phyloP scores from a whole-genome alignment of 2,888 invertebrate genomes.

The Patella ulyssiponensis region DNA sequence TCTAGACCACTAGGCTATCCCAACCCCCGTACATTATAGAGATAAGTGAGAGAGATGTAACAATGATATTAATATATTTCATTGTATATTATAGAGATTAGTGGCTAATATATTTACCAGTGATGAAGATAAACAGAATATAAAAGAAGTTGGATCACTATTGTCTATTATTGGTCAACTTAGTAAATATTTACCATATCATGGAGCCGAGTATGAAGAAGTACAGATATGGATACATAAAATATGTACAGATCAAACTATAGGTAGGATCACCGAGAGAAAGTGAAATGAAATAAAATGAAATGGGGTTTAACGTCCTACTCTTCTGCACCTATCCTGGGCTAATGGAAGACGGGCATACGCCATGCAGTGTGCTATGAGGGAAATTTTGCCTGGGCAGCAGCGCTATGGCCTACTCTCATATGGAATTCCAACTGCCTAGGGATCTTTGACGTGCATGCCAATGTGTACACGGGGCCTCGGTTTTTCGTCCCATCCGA shows the following conservation, averaged over 20 bases:
- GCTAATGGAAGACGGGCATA: too few species aligned
- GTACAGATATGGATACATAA: slow-evolving; percentile 61
- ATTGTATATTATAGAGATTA: slow-evolving; percentile 53
- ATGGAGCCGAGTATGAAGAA: slow-evolving; percentile 50
- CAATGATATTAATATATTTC: background rate
- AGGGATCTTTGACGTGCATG: too few species aligned
- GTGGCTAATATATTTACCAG: slow-evolving; percentile 58
- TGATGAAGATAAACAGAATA: slow-evolving; percentile 53
- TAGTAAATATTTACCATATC: slow-evolving; percentile 46
- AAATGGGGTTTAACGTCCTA: too few species aligned
- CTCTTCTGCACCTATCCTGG: too few species aligned
- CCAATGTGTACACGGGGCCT: too few species aligned
- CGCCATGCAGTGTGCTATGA: too few species aligned
- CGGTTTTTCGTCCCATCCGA: too few species aligned
- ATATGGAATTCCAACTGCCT: too few species aligned
- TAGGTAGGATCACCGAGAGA: slow-evolving; percentile 57
- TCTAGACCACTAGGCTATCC: too few species aligned
- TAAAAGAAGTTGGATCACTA: slow-evolving; percentile 59
- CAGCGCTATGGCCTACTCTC: too few species aligned
- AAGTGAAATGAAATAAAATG: too few species aligned
- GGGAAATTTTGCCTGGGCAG: too few species aligned
- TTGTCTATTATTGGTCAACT: slow-evolving; percentile 55
- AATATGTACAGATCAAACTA: slow-evolving; percentile 60
- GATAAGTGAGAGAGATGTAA: background rate
- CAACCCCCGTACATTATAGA: background rate